A percentile compares a stretch with the other conserved stretches of the same genome.
phyloP scores from a whole-genome alignment of 2,888 invertebrate genomes.

The Leucophenga montana region DNA sequence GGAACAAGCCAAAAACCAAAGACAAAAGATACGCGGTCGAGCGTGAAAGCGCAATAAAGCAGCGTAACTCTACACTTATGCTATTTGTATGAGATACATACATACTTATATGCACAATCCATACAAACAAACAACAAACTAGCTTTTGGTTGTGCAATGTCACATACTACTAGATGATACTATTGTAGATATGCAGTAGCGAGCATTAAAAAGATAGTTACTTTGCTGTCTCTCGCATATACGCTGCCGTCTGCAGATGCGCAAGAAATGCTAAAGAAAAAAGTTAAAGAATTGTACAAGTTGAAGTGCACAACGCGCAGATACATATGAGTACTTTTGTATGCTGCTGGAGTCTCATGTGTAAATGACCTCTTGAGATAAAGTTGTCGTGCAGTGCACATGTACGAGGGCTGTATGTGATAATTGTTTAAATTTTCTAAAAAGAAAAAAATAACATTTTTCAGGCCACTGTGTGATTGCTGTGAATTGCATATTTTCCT shows the following conservation, averaged over 20 bases:
- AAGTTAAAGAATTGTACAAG: conserved; percentile 39
- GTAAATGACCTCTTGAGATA: conserved; percentile 69
- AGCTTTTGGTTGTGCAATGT: not conserved
- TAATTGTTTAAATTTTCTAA: too few relatives aligned
- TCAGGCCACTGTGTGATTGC: too few relatives aligned
- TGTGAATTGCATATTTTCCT: too few relatives aligned
- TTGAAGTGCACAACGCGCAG: conserved; percentile 31
- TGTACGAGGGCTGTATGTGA: not conserved
- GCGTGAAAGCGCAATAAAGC: conserved; percentile 42
- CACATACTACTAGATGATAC: not conserved
- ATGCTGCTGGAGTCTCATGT: conserved; percentile 36
- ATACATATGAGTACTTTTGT: too few relatives aligned
- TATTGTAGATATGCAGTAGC: not conserved
- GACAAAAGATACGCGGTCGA: conserved; percentile 31
- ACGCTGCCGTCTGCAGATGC: conserved; percentile 24
- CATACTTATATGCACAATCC: too few relatives aligned
- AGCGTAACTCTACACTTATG: conserved; percentile 14
- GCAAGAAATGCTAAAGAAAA: conserved; percentile 50
- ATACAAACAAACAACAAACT: conserved; percentile 26
- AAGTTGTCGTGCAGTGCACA: conserved; percentile 38
- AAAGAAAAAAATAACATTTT: too few relatives aligned
- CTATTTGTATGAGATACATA: too few relatives aligned
- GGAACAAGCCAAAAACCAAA: not conserved
- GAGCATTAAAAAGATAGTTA: conserved; percentile 45
- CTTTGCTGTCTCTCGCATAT: too few relatives aligned